Conservation (phyloP, 2,113 vertebrate genomes). For the Myotis davidii region DNA sequence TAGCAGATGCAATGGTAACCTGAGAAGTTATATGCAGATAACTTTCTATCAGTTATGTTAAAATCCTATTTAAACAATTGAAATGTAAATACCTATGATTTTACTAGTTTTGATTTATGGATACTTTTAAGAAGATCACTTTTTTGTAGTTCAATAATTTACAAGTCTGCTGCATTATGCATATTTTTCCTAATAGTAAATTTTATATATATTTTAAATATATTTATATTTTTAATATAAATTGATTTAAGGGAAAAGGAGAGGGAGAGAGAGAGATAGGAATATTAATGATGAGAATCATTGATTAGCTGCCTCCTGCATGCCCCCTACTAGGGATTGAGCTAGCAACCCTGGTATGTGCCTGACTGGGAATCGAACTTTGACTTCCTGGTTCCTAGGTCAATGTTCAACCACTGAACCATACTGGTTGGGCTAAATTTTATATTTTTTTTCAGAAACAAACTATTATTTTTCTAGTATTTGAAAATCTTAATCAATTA, state of each 20-base stretch:
- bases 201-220: too few species aligned
- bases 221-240: too few species aligned
- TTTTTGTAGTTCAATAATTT: conserved; percentile 28
- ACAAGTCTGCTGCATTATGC: fast-evolving
- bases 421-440: not conserved
- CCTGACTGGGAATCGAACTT: too few species aligned
- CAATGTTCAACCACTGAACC: too few species aligned
- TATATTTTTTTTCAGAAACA: not conserved
- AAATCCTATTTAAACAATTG: conserved; percentile 61
- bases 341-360: too few species aligned
- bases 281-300: too few species aligned
- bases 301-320: too few species aligned
- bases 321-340: too few species aligned
- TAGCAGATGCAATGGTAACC: conserved; percentile 62
- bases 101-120: conserved; percentile 38
- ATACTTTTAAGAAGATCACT: not conserved
- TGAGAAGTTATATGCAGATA: conserved; percentile 64
- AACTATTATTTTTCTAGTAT: not conserved
- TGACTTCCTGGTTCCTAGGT: too few species aligned
- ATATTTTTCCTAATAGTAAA: conserved; percentile 23
- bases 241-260: too few species aligned
- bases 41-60: conserved; percentile 39
- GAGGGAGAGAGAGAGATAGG: too few species aligned
- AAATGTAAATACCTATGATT: conserved; percentile 11
- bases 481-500: not conserved